Evolutionary conservation across 2,888 invertebrate species (phyloP), one percentile per base, ranked within the genome.

Genomic region (Cosmia trapezina): DNA sequence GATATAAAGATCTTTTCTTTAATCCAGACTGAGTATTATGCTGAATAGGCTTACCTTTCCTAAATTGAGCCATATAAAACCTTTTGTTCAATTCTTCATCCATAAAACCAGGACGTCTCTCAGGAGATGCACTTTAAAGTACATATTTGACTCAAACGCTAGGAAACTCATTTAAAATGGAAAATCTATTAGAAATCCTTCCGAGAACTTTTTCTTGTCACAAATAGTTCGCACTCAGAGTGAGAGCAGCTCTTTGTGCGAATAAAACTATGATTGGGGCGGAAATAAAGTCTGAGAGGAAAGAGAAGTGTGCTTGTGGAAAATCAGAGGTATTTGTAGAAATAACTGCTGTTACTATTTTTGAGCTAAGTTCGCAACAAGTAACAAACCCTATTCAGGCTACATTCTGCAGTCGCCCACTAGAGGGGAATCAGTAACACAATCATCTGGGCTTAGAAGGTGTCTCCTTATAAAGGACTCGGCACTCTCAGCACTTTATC

Each of bases 141-240:
- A 45, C 14, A 19, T 37, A 56, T 43, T 37, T 33, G 19, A 54
- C 47, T 59, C 51, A 19, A 43, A n/a, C 9, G 33, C 51, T 37
- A 28, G 33, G 14, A 33, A 70, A 70, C 45, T 70, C 62, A 66
- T 81, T 76, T 66, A 41, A 77, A 79, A 67, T 67, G 63, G 65
- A 80, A 69, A 63, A 62, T 65, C 37, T 51, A 66, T 62, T 54
- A 76, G 28, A 62, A 62, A 64, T 62, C 60, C 57, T 61, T 66
- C 19, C 47, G 33, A 33, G 64, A 45, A 60, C 33, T 22, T 80
- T 59, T 64, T 49, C 33, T 57, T 61, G 51, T 59, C 61, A 59
- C 57, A 79, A 72, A 73, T 63, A 57, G 43, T 65, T 53, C 22
- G 43, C 47, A 28, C 33, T 72, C n/a, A 6, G 53, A 41, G 17